phyloP scores from a whole-genome alignment of 2,888 invertebrate species.

The Hanleya hanleyi region DNA sequence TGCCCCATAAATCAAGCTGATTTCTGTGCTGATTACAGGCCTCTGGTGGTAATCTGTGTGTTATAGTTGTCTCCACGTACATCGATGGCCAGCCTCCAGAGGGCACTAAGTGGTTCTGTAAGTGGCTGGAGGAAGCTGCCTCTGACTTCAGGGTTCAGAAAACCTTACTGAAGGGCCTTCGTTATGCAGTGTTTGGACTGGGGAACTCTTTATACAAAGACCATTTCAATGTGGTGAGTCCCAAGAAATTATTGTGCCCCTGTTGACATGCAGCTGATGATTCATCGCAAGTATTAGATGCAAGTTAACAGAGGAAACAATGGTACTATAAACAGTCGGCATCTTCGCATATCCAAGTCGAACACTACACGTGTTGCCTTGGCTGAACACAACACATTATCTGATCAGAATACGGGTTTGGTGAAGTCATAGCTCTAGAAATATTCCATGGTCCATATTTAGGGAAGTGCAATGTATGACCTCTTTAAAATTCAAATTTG shows the following conservation, averaged over 20 bases:
- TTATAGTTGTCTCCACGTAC: conserved; percentile 77
- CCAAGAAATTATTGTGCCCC: too few relatives aligned
- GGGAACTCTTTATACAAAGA: conserved; percentile 76
- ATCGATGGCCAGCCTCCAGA: conserved; percentile 76
- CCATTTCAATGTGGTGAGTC: conserved; percentile 59
- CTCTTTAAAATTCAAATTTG: too few relatives aligned
- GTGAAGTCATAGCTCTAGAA: too few relatives aligned
- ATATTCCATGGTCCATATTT: too few relatives aligned
- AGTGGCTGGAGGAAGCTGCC: conserved; percentile 76
- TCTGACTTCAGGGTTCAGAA: conserved; percentile 77
- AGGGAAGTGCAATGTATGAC: too few relatives aligned
- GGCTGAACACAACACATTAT: too few relatives aligned
- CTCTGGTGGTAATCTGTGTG: conserved; percentile 40
- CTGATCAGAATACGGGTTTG: too few relatives aligned
- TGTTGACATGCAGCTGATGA: too few relatives aligned
- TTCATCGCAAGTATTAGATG: too few relatives aligned
- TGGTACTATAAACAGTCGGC: neutral
- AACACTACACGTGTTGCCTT: too few relatives aligned
- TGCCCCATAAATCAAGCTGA: too few relatives aligned
- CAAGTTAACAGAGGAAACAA: too few relatives aligned
- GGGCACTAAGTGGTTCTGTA: conserved; percentile 75
- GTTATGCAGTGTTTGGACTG: conserved; percentile 76
- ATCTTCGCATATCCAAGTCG: neutral
- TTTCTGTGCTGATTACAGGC: conserved; percentile 29
- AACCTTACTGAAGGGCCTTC: conserved; percentile 72